Base-by-base conservation (phyloP, 2,797 vertebrate genomes). In the Mormyrops attenuatus region DNA sequence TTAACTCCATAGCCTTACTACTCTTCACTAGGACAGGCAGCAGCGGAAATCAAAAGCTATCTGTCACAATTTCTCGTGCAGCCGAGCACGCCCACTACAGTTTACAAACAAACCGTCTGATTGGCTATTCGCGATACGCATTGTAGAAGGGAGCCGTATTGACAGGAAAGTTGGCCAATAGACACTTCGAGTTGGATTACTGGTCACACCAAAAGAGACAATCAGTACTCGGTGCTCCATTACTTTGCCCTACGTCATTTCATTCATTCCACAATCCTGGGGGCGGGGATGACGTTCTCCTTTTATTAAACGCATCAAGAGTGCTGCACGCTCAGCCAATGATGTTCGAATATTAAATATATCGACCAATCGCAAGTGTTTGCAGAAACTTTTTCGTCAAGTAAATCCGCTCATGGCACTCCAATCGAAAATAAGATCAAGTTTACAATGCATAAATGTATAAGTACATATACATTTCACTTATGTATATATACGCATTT, bases 11-110 rank as follows among this genome's bases (percentile, higher is more conserved):
- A n/a, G 7, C 1, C 55, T 20, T n/a, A 66, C 26, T 47, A 30
- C 38, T 63, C 57, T 22, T 88, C 3, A 88, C 87, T 9, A 47
- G 9, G 8, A 53, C 38, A 87, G 53, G 53, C 85, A 44, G 87
- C 85, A 55, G 85, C 52, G 55, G 87, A 88, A 66, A 88, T 44
- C 87, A 49, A 53, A 88, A 88, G 60, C 66, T 89, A 52, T 89
- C 89, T 89, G 89, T 89, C 89, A 89, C 63, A 87, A 57, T 87
- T 87, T 89, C 89, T 89, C 89, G 89, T 89, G 89, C 89, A 69
- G 66, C n/a, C 53, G 13, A 87, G 85, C 60, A 89, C 89, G 89
- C 89, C 89, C 89, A 89, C 85, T 73, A 80, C 34, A 38, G 85
- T 77, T 87, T 77, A 87, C 89, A 89, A 89, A 89, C 89, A 89